Evolutionary conservation across 2,113 vertebrate genomes (phyloP), one percentile per base, ranked within the genome.

Genomic region (Grus americana): DNA sequence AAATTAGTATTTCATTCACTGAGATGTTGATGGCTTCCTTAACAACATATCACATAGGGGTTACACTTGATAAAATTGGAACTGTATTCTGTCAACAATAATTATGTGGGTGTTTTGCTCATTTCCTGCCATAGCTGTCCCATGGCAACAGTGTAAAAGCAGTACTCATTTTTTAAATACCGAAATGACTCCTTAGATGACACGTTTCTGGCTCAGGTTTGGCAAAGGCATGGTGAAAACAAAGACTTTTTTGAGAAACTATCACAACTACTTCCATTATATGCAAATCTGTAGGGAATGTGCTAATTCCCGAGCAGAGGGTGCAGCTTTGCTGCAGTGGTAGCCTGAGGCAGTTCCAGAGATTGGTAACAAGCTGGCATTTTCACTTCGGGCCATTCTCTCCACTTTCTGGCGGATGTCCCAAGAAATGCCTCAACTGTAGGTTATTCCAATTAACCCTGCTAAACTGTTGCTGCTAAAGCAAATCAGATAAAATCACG

Each of bases 61-160:
- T 84, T 84, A 86, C 86, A 87, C 58, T 95, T 91, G 96, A 79
- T 95, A 79, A 92, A 96, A 95, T 70, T 68, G 63, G 76, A 95
- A 46, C 94, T 86, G 78, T 85, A 46, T 95, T 96, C 96, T 95
- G 95, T 94, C 96, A 97, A 95, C 89, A 96, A 80, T 91, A 90
- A 94, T 95, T 96, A 95, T 73, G 79, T 93, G 92, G 87, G 76
- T 91, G 90, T 94, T 94, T 49, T 96, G 95, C 94, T 95, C 95
- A 73, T 96, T 95, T 95, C 85, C 93, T 96, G 92, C 95, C 46
- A 4, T 4, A 42, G 89, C 75, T 88, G 93, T 93, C 91, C 89
- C 88, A 78, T 92, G 92, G 91, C 89, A 93, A 92, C 96, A 67
- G 73, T 5, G 8, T 82, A 47, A 89, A 78, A 93, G 42, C 80